Evolutionary conservation across 2,888 invertebrate species (phyloP).

Genomic region (Lottia gigantea): DNA sequence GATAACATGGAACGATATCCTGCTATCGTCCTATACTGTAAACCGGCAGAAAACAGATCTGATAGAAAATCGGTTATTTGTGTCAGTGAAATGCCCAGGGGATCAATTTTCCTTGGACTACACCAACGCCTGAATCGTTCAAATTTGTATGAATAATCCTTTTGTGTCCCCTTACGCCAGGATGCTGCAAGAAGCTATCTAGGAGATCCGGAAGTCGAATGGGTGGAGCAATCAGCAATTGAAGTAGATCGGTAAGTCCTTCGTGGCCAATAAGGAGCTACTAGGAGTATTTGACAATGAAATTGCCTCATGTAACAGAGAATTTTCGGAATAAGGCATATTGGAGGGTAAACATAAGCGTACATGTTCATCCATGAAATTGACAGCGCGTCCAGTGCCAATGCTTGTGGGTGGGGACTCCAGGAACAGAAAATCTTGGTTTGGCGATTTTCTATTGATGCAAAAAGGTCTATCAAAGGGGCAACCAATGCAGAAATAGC

Average conservation of each 20-base stretch:
- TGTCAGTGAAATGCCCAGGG: constrained; percentile 12
- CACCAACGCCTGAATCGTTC: constrained; percentile 33
- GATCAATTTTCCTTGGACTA: constrained; percentile 29
- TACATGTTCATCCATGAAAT: constrained; percentile 18
- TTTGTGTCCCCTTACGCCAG: constrained; percentile 30
- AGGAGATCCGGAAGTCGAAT: constrained; percentile 21
- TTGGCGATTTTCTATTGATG: constrained; percentile 18
- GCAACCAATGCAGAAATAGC: constrained; percentile 14
- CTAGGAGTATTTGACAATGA: constrained; percentile 16
- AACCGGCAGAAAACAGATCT: not conserved
- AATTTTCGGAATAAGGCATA: constrained; percentile 11
- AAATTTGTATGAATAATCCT: constrained; percentile 29
- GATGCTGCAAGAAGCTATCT: constrained; percentile 28
- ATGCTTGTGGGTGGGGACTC: constrained; percentile 7
- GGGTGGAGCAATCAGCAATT: constrained; percentile 24
- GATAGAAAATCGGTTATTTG: not conserved
- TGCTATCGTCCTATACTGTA: not conserved
- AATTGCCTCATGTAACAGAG: constrained; percentile 18
- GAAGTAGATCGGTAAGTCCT: constrained; percentile 20
- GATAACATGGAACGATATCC: not conserved
- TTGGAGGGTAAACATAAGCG: constrained; percentile 23
- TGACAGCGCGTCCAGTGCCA: constrained; percentile 23
- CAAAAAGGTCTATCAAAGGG: constrained; percentile 25
- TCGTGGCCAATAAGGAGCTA: constrained; percentile 15
- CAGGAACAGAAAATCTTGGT: constrained; percentile 17